Conservation (phyloP, 2,113 vertebrate genomes). For the Irena cyanogastra region DNA sequence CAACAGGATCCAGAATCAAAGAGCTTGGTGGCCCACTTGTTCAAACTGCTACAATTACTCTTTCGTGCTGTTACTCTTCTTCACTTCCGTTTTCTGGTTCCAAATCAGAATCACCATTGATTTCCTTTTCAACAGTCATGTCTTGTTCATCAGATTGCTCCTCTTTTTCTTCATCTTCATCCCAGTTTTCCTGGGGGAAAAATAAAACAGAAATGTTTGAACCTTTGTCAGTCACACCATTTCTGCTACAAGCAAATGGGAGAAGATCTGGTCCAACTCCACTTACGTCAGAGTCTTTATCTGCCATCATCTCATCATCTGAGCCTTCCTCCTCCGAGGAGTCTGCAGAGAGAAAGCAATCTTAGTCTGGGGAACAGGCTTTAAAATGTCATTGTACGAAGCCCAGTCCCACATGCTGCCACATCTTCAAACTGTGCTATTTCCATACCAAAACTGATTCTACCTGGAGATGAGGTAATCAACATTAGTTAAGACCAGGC, state of each 20-base stretch:
- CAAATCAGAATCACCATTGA: conserved; percentile 92
- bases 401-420: background rate
- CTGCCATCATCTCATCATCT: conserved; percentile 74
- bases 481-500: background rate
- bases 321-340: conserved; percentile 79
- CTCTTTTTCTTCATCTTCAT: conserved; percentile 74
- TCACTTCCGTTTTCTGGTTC: conserved; percentile 93
- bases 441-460: background rate
- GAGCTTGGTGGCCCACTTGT: conserved; percentile 29
- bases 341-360: conserved; percentile 58
- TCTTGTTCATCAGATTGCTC: conserved; percentile 72
- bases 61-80: conserved; percentile 80
- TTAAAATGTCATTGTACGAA: background rate
- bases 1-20: conserved; percentile 40
- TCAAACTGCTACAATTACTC: background rate
- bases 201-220: background rate
- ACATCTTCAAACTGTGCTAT: background rate
- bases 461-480: background rate
- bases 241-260: background rate
- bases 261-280: background rate
- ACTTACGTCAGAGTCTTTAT: conserved; percentile 81
- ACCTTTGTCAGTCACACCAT: background rate
- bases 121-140: conserved; percentile 81
- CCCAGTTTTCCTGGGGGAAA: conserved; percentile 82
- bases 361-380: background rate